These are phyloP conservation scores for Drosophila rubida DNA, from an alignment of 2,888 invertebrate genomes.

Conservation along the genomic window DNA sequence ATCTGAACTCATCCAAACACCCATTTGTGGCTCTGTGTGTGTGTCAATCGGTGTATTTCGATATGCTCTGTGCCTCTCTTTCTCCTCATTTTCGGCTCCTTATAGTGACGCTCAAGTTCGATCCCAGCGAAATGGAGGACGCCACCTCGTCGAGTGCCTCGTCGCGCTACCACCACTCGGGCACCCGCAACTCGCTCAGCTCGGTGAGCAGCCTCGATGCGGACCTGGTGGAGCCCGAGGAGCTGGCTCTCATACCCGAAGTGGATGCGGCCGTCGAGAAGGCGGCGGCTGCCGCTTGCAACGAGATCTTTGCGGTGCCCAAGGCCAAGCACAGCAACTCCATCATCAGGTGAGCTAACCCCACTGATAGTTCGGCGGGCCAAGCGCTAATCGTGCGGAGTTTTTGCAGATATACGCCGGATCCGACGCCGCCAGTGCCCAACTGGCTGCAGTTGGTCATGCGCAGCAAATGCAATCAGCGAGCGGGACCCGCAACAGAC, in stretches of 20 bases:
- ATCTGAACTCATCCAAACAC: constrained; percentile 30
- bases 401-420: constrained; percentile 82
- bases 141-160: constrained; percentile 41
- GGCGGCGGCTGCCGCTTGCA: constrained; percentile 42
- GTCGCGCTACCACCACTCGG: constrained; percentile 39
- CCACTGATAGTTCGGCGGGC: not conserved
- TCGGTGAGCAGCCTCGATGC: constrained; percentile 75
- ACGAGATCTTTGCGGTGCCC: constrained; percentile 80
- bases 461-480: constrained; percentile 82
- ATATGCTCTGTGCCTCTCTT: constrained; percentile 76
- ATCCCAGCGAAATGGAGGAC: constrained; percentile 82
- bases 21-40: constrained; percentile 58
- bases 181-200: constrained; percentile 70
- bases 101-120: constrained; percentile 86
- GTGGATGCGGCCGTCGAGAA: constrained; percentile 73
- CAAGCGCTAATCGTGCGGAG: not conserved
- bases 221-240: constrained; percentile 60
- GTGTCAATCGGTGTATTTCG: constrained; percentile 74
- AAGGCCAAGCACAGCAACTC: constrained; percentile 80
- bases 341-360: constrained; percentile 80
- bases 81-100: constrained; percentile 67
- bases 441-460: constrained; percentile 85
- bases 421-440: constrained; percentile 81
- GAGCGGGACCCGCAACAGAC: constrained; percentile 41
- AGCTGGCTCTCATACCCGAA: constrained; percentile 73